Percentiles rank a stretch among this genome's conserved stretches.
These are phyloP conservation scores for Drosophila tristis DNA, from an alignment of 1,140 invertebrate species.

Conservation along the genomic window DNA sequence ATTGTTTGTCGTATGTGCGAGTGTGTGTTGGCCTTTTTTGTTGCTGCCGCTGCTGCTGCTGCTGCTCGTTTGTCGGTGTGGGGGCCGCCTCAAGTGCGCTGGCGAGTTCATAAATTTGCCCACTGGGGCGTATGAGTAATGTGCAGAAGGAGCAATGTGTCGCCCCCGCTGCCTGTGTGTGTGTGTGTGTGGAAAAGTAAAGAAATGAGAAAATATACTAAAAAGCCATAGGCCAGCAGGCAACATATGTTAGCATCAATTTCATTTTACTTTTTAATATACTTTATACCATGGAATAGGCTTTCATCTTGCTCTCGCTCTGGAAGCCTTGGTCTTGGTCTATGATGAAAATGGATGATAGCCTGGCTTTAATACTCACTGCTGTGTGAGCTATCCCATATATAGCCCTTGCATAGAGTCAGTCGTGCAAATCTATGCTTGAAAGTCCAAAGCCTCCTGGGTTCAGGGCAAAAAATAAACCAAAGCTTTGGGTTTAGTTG, in stretches of 20 bases:
- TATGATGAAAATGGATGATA: too few relatives aligned
- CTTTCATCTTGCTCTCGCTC: background rate
- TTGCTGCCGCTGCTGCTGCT: conserved; percentile 8
- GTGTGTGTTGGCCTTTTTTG: conserved; percentile 46
- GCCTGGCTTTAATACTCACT: too few relatives aligned
- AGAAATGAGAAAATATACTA: conserved; percentile 49
- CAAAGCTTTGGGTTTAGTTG: too few relatives aligned
- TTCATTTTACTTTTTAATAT: conserved; percentile 48
- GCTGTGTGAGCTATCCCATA: too few relatives aligned
- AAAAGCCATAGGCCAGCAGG: conserved; percentile 59
- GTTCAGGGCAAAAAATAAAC: too few relatives aligned
- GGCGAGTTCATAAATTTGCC: conserved; percentile 80
- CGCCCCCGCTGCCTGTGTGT: conserved; percentile 4
- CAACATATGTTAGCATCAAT: conserved; percentile 74
- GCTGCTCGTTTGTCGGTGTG: conserved; percentile 51
- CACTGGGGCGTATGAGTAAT: conserved; percentile 82
- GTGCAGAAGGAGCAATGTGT: conserved; percentile 48
- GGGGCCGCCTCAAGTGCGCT: conserved; percentile 65
- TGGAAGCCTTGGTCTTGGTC: background rate
- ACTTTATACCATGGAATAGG: conserved; percentile 19
- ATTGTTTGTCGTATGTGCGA: conserved; percentile 23
- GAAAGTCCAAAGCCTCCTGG: too few relatives aligned
- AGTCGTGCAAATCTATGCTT: too few relatives aligned
- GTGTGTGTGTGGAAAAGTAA: conserved; percentile 36
- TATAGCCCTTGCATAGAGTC: too few relatives aligned